Percentiles rank a stretch among this genome's conserved stretches.
Evolutionary conservation across 2,113 vertebrate species (phyloP).

Genomic region (Rattus rattus): DNA sequence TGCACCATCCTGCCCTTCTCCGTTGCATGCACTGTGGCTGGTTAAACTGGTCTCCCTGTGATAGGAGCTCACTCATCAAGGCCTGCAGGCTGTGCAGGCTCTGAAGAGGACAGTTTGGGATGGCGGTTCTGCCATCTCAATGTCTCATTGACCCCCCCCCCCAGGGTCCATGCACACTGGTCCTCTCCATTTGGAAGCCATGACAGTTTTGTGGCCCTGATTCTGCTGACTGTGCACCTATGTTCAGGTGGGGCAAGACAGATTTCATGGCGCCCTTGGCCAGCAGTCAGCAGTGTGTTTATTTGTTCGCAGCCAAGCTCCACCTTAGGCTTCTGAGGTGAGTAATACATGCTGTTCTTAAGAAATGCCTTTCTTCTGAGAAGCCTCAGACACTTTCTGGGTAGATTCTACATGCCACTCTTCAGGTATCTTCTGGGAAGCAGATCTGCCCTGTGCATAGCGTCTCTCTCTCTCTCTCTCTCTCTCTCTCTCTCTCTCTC

Average conservation of each 20-base stretch:
- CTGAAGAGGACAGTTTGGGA: not conserved
- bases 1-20: not conserved
- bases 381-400: not conserved
- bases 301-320: constrained; percentile 19
- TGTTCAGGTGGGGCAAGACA: not conserved
- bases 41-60: not conserved
- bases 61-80: not conserved
- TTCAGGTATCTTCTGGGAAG: not conserved
- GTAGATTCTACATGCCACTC: not conserved
- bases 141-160: not conserved
- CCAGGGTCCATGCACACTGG: not conserved
- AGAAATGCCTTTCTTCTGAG: constrained; percentile 28
- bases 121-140: not conserved
- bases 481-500: not conserved
- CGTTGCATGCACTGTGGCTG: not conserved
- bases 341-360: not conserved
- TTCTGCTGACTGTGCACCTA: not conserved
- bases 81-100: not conserved
- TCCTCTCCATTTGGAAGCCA: not conserved
- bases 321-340: not conserved
- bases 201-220: not conserved
- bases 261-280: constrained; percentile 3
- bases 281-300: not conserved
- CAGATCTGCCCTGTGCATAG: not conserved
- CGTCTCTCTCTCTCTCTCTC: not conserved